Percentiles rank a stretch among this genome's conserved stretches.
Evolutionary conservation across 2,888 invertebrate species (phyloP).

Genomic region (Hermodice carunculata): DNA sequence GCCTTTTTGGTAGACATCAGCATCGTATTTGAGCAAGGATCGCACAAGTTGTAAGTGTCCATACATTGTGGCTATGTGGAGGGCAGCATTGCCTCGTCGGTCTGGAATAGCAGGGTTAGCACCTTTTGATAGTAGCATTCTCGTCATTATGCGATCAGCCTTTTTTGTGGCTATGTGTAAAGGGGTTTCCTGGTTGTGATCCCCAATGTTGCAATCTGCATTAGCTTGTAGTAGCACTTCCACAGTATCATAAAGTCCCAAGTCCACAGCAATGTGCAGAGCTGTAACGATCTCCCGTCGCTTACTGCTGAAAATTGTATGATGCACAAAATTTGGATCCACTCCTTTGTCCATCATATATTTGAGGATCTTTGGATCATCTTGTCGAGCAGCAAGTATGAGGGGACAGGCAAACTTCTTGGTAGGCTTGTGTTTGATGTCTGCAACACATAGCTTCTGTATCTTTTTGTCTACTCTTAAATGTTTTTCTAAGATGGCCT

Average conservation of each 20-base stretch:
- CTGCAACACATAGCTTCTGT: slow-evolving; percentile 38
- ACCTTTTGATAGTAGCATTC: slow-evolving; percentile 44
- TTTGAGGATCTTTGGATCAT: slow-evolving; percentile 41
- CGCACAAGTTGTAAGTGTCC: slow-evolving; percentile 44
- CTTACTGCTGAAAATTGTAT: slow-evolving; percentile 42
- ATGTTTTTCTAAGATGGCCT: slow-evolving; percentile 40
- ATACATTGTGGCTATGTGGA: slow-evolving; percentile 46
- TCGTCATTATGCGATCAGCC: slow-evolving; percentile 38
- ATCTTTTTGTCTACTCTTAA: slow-evolving; percentile 36
- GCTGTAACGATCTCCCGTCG: slow-evolving; percentile 40
- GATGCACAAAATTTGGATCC: slow-evolving; percentile 47
- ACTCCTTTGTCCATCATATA: slow-evolving; percentile 44
- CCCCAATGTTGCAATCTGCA: slow-evolving; percentile 42
- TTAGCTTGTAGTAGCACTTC: slow-evolving; percentile 39
- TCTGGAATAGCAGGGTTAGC: slow-evolving; percentile 42
- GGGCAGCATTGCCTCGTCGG: slow-evolving; percentile 39
- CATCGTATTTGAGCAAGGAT: slow-evolving; percentile 41
- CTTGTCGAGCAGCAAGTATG: slow-evolving; percentile 44
- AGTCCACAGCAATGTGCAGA: slow-evolving; percentile 45
- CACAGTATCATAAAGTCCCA: slow-evolving; percentile 37
- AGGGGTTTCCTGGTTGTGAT: slow-evolving; percentile 46
- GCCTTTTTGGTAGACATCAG: slow-evolving; percentile 46
- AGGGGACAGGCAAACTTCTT: slow-evolving; percentile 49
- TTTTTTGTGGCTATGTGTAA: slow-evolving; percentile 48
- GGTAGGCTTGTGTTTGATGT: slow-evolving; percentile 47